Conservation (phyloP, 2,797 vertebrate species). For the Gorsachius magnificus region DNA sequence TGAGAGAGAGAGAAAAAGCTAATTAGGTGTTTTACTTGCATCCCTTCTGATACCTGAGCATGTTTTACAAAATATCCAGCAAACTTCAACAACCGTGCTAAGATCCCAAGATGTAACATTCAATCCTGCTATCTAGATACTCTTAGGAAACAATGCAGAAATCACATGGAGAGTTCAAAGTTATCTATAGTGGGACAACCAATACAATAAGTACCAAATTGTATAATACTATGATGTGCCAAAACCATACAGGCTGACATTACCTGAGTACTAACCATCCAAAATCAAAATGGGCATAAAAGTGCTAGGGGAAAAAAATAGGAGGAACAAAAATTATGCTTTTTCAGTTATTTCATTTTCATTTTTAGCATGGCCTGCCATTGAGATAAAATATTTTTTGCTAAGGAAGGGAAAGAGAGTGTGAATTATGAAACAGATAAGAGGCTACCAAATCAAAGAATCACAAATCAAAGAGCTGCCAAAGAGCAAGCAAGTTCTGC, state of each 20-base stretch:
- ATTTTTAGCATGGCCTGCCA: neutral
- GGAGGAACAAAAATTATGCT: neutral
- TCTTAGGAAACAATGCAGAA: neutral
- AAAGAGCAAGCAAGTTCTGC: neutral
- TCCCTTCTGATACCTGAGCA: neutral
- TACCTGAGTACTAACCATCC: neutral
- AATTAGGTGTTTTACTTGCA: neutral
- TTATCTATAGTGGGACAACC: neutral
- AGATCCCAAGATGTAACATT: neutral
- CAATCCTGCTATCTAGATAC: neutral
- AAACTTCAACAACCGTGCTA: neutral
- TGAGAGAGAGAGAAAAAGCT: neutral
- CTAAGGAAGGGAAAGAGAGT: neutral
- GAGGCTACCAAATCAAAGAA: constrained; percentile 36
- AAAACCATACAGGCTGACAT: neutral
- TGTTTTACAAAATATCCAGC: neutral
- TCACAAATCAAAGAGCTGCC: neutral
- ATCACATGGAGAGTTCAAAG: neutral
- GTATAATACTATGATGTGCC: neutral
- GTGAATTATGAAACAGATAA: constrained; percentile 13
- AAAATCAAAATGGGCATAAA: neutral
- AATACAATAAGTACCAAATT: neutral
- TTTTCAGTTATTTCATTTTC: neutral
- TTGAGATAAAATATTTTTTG: neutral
- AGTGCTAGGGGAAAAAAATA: neutral